Evolutionary conservation across 2,888 invertebrate species (phyloP).

Genomic region (Nineta flava): DNA sequence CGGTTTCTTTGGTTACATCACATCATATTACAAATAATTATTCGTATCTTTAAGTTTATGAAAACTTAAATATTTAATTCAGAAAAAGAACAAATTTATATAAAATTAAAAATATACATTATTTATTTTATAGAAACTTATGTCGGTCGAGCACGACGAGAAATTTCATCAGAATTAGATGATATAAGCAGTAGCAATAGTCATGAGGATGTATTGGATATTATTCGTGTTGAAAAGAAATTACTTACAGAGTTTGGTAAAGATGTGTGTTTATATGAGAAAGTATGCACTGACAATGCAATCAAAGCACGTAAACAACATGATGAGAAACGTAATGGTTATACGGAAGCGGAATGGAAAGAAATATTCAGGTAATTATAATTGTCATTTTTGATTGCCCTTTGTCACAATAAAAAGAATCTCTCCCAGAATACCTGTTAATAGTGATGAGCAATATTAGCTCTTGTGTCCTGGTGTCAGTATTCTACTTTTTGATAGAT

Average conservation of each 20-base stretch:
- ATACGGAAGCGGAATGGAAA: conserved; percentile 42
- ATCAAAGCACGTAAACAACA: conserved; percentile 31
- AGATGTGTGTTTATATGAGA: conserved; percentile 62
- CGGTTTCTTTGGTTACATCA: too few species aligned
- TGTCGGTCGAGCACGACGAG: conserved; percentile 40
- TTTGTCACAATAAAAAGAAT: neutral
- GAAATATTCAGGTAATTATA: conserved; percentile 56
- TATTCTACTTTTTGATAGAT: too few species aligned
- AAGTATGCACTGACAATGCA: conserved; percentile 59
- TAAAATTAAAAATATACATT: too few species aligned
- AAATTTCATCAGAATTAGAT: conserved; percentile 21
- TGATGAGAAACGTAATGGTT: conserved; percentile 18
- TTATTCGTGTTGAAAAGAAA: conserved; percentile 66
- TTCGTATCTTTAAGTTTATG: too few species aligned
- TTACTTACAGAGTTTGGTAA: conserved; percentile 60
- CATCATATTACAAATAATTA: too few species aligned
- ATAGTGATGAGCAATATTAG: too few species aligned
- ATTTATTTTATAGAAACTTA: conserved; percentile 43
- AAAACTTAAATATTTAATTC: too few species aligned
- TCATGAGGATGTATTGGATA: conserved; percentile 32
- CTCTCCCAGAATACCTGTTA: too few species aligned
- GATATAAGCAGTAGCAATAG: conserved; percentile 21
- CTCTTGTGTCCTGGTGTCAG: too few species aligned
- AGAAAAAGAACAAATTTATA: too few species aligned
- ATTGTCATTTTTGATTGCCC: neutral